phyloP scores from a whole-genome alignment of 2,888 invertebrate genomes.

The Nasonia oneida region DNA sequence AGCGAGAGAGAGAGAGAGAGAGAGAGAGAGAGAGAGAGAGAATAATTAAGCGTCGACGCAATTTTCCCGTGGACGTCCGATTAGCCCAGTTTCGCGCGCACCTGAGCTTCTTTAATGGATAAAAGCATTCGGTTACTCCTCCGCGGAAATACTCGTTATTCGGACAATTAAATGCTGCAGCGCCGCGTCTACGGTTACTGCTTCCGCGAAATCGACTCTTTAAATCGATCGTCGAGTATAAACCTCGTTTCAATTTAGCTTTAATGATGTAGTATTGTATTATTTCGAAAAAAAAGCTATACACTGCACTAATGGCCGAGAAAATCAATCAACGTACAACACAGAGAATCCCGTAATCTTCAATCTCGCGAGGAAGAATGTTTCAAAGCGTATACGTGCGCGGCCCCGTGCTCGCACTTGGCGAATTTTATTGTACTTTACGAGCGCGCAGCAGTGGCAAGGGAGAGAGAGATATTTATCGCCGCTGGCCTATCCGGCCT shows the following conservation, averaged over 20 bases:
- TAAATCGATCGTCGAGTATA: background rate
- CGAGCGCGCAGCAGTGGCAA: background rate
- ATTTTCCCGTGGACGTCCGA: conserved; percentile 2
- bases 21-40: background rate
- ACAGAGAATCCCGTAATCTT: background rate
- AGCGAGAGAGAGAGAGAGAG: background rate
- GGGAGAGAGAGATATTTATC: conserved; percentile 34
- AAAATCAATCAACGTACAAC: background rate
- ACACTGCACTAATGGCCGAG: background rate
- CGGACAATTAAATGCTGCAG: background rate
- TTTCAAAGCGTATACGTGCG: background rate
- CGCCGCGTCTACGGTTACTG: background rate
- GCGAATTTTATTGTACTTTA: conserved; percentile 35
- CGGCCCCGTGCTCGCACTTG: background rate
- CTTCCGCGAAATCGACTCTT: background rate
- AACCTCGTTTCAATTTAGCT: background rate
- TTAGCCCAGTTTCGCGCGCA: background rate
- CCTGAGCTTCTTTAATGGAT: background rate
- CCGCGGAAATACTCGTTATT: background rate
- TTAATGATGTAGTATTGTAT: too few relatives aligned
- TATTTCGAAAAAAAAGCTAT: background rate
- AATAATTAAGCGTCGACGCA: conserved; percentile 10
- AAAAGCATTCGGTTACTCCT: background rate
- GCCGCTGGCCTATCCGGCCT: conserved; percentile 7
- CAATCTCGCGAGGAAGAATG: background rate